These are phyloP conservation scores for Orestias chungarensis DNA, from an alignment of 2,797 vertebrate species.

Conservation along the genomic window DNA sequence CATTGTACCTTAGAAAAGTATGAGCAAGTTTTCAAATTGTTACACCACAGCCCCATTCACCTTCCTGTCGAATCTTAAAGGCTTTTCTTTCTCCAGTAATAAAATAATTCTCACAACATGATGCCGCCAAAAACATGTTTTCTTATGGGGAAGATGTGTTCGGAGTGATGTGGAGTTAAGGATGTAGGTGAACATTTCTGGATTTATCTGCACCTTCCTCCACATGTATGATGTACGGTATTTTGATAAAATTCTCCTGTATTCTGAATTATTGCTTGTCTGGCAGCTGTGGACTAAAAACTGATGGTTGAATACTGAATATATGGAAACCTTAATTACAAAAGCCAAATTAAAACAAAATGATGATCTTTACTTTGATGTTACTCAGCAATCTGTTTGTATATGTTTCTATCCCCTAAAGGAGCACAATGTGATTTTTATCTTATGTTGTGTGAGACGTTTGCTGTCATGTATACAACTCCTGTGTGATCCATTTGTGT, in stretches of 20 bases:
- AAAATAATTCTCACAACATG: no score
- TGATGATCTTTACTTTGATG: not conserved
- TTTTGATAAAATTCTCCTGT: not conserved
- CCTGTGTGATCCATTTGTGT: not conserved
- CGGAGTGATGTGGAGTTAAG: no score
- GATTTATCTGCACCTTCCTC: no score
- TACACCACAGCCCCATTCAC: not conserved
- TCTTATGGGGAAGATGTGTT: no score
- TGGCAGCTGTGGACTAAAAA: not conserved
- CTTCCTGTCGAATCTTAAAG: no score
- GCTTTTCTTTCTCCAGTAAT: no score
- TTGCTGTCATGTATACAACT: not conserved
- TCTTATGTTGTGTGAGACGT: not conserved
- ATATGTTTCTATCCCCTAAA: not conserved
- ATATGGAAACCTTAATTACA: not conserved
- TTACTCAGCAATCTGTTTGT: not conserved
- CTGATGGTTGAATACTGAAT: not conserved
- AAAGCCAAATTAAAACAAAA: not conserved
- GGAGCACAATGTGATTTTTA: not conserved
- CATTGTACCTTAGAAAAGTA: not conserved
- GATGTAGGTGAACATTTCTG: no score
- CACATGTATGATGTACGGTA: no score
- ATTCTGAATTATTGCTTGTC: not conserved
- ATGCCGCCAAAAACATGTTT: no score
- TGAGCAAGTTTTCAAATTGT: not conserved